Conservation (phyloP, 2,113 vertebrate genomes). For the Callithrix jacchus region DNA sequence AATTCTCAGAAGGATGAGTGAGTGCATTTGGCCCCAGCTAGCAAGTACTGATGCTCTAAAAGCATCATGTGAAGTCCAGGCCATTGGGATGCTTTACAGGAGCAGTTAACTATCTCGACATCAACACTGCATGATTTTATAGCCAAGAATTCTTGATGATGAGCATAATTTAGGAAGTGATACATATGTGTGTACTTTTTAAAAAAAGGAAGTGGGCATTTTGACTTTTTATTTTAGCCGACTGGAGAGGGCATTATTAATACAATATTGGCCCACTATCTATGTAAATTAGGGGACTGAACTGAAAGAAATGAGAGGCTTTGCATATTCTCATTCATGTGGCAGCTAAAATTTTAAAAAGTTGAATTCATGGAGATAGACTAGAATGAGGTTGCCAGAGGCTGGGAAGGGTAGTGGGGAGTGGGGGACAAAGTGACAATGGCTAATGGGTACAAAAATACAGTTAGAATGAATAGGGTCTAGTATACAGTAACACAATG, state of each 20-base stretch:
- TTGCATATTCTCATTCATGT: background rate
- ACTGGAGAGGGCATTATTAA: constrained; percentile 22
- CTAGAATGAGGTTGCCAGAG: background rate
- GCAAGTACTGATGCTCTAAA: background rate
- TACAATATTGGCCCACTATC: constrained; percentile 4
- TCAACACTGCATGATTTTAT: background rate
- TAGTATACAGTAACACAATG: background rate
- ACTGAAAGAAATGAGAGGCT: constrained; percentile 46
- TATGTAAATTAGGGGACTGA: constrained; percentile 65
- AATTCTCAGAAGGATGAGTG: background rate
- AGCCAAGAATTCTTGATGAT: constrained; percentile 20
- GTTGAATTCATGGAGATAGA: background rate
- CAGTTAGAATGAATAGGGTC: background rate
- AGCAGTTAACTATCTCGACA: background rate
- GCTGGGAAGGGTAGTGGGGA: background rate
- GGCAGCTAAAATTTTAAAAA: background rate
- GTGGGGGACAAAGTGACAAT: background rate
- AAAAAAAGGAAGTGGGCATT: constrained; percentile 66
- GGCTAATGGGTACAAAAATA: background rate
- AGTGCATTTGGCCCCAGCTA: background rate
- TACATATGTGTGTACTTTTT: constrained; percentile 49
- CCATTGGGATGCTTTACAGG: background rate
- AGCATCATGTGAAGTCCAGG: background rate
- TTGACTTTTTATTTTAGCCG: constrained; percentile 43
- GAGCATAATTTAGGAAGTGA: constrained; percentile 67